These are phyloP conservation scores for Leptinotarsa texana DNA, from an alignment of 1,140 invertebrate genomes.

Conservation along the genomic window DNA sequence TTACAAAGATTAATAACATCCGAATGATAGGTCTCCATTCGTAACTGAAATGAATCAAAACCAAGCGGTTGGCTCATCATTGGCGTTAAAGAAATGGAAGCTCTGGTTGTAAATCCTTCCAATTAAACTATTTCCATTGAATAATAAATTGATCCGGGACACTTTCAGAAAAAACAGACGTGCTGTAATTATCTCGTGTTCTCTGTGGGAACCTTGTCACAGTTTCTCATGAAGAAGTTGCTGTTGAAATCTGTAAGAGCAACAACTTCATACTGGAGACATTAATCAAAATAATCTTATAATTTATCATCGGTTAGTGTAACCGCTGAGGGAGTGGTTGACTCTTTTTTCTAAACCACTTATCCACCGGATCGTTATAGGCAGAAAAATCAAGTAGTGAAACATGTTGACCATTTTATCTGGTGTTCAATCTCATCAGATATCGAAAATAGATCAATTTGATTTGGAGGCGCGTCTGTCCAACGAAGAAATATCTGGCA, in stretches of 20 bases:
- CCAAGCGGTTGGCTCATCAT: no score
- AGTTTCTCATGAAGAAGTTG: background rate
- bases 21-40: no score
- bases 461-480: no score
- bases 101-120: no score
- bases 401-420: background rate
- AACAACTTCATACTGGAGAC: background rate
- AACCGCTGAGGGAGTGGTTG: background rate
- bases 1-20: no score
- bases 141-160: background rate
- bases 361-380: background rate
- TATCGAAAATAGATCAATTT: background rate
- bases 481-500: no score
- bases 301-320: background rate
- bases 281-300: background rate
- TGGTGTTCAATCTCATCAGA: background rate
- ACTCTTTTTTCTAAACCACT: background rate
- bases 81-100: no score
- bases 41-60: no score
- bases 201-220: background rate
- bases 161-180: background rate
- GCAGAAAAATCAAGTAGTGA: background rate
- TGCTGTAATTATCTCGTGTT: background rate
- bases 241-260: background rate
- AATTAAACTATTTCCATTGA: background rate